A percentile compares a stretch with the other conserved stretches of the same genome.
These are phyloP conservation scores for Hemiscyllium ocellatum DNA, from an alignment of 2,113 vertebrate genomes.

Conservation along the genomic window DNA sequence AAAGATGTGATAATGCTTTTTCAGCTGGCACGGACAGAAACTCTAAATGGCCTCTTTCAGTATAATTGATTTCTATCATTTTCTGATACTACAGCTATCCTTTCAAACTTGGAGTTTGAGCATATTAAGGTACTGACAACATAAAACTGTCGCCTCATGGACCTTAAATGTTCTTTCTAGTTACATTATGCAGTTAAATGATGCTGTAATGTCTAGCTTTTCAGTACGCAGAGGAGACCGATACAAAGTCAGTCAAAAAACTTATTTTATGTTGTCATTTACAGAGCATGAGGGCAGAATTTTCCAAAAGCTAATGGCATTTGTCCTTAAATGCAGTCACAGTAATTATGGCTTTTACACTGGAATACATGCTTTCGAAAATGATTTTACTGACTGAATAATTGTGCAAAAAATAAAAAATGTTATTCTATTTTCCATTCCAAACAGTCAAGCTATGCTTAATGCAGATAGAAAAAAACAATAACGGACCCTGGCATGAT, in stretches of 20 bases:
- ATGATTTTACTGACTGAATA: background rate
- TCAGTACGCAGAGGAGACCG: background rate
- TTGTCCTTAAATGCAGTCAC: too few relatives aligned
- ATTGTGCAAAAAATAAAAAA: background rate
- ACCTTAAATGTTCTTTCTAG: background rate
- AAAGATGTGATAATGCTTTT: too few relatives aligned
- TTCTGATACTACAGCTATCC: background rate
- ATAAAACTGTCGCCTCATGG: background rate
- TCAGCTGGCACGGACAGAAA: too few relatives aligned
- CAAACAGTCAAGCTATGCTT: background rate
- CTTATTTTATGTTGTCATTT: too few relatives aligned
- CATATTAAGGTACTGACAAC: background rate
- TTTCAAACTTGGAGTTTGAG: background rate
- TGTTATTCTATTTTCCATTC: background rate
- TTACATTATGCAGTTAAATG: background rate
- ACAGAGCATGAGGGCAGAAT: background rate
- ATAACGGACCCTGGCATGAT: background rate
- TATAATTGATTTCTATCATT: too few relatives aligned
- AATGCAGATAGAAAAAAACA: background rate
- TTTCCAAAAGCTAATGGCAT: background rate
- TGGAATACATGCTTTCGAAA: background rate
- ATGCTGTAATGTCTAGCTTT: background rate
- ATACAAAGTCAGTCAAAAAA: too few relatives aligned
- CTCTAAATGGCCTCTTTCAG: too few relatives aligned
- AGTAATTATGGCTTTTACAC: background rate